These are phyloP conservation scores for Ectemnius continuus DNA, from an alignment of 2,888 invertebrate species.

Conservation along the genomic window DNA sequence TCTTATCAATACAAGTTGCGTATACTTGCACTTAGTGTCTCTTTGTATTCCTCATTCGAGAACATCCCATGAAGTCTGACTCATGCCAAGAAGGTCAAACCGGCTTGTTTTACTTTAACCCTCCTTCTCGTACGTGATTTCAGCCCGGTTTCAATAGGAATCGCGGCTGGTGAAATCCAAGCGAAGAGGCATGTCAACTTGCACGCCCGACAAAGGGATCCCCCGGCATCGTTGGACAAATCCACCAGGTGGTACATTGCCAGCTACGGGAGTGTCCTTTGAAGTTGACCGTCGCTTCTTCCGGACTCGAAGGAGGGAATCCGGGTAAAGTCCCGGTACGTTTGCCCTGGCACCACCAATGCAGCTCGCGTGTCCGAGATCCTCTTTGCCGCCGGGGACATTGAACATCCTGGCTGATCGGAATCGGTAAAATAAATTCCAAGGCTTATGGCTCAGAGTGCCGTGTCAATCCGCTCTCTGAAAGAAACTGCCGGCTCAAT, in stretches of 20 bases:
- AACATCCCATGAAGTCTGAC: background rate
- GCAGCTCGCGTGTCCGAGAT: too few species aligned
- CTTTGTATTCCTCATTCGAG: too few species aligned
- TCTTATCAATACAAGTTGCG: background rate
- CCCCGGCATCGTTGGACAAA: background rate
- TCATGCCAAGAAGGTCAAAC: background rate
- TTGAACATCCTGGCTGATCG: background rate
- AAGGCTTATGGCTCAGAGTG: background rate
- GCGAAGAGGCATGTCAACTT: slow-evolving; percentile 3
- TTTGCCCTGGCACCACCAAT: background rate
- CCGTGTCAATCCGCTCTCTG: background rate
- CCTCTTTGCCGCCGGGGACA: slow-evolving; percentile 5
- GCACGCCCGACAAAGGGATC: background rate
- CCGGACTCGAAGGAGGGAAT: background rate
- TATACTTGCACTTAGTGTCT: background rate
- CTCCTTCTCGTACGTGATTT: background rate
- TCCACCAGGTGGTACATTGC: background rate
- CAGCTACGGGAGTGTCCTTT: background rate
- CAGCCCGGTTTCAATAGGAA: background rate
- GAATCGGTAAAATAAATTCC: background rate
- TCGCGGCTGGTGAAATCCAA: slow-evolving; percentile 3
- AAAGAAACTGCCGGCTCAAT: too few species aligned
- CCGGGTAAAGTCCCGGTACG: background rate
- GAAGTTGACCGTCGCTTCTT: slow-evolving; percentile 1
- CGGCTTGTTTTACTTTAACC: background rate